A percentile compares a stretch with the other conserved stretches of the same genome.
These are phyloP conservation scores for Epistrophella euchroma DNA, from an alignment of 2,888 invertebrate genomes.

Conservation along the genomic window DNA sequence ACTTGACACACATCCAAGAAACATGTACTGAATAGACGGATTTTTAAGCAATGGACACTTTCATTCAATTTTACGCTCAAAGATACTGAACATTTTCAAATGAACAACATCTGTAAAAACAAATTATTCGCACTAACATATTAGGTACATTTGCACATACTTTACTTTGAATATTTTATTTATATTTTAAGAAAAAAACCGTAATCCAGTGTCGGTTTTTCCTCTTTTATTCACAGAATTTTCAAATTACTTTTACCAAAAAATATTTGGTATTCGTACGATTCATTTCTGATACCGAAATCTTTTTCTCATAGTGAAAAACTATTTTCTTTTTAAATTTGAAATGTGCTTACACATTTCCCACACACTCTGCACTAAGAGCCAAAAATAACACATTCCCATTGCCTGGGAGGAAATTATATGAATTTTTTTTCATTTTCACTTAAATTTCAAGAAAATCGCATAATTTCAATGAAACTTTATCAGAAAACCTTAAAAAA, in stretches of 20 bases:
- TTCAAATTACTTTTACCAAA: not conserved
- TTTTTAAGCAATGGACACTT: not conserved
- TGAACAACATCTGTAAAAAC: not conserved
- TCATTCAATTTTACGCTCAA: not conserved
- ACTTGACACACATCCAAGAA: not conserved
- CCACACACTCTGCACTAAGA: conserved; percentile 53
- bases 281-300: not conserved
- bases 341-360: conserved; percentile 60
- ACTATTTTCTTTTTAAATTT: conserved; percentile 18
- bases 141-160: no score
- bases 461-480: not conserved
- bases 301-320: not conserved
- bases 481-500: not conserved
- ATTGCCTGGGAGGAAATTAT: conserved; percentile 75
- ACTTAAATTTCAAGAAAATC: conserved; percentile 31
- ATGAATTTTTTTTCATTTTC: conserved; percentile 56
- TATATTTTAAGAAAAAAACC: conserved; percentile 39
- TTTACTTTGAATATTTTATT: conserved; percentile 1
- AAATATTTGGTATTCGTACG: no score
- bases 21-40: not conserved
- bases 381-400: conserved; percentile 74
- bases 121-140: not conserved
- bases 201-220: conserved; percentile 65
- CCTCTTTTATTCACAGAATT: not conserved
- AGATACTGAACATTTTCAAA: not conserved